These are phyloP conservation scores for Thera obeliscata DNA, from an alignment of 2,888 invertebrate genomes.

Conservation along the genomic window DNA sequence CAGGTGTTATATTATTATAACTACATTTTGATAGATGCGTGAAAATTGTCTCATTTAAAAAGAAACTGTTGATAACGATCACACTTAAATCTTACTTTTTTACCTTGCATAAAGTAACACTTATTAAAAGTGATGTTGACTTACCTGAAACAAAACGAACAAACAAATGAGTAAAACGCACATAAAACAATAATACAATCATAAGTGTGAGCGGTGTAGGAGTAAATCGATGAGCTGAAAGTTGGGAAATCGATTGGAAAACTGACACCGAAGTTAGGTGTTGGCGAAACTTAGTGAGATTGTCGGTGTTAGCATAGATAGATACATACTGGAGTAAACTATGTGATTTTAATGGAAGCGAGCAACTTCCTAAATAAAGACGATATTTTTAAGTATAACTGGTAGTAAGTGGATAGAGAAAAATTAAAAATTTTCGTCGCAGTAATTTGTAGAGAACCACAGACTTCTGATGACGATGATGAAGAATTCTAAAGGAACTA, in stretches of 20 bases:
- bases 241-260: neutral
- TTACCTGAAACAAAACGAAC: conserved; percentile 49
- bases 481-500: neutral
- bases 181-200: conserved; percentile 12
- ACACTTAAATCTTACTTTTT: neutral
- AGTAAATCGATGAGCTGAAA: conserved; percentile 8
- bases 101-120: neutral
- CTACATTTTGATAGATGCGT: neutral
- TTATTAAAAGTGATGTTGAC: conserved; percentile 28
- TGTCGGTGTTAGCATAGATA: neutral
- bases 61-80: neutral
- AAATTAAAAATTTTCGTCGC: too few relatives aligned
- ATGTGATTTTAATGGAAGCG: neutral
- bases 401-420: too few relatives aligned
- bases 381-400: too few relatives aligned
- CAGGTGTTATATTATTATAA: too few relatives aligned
- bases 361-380: too few relatives aligned
- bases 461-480: neutral
- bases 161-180: conserved; percentile 9
- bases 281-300: conserved; percentile 2
- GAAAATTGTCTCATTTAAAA: neutral
- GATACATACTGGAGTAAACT: neutral
- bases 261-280: conserved; percentile 8
- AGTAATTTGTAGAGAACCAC: too few relatives aligned
- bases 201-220: neutral